These are phyloP conservation scores for Choreutis nemorana DNA, from an alignment of 2,888 invertebrate species.

Conservation along the genomic window DNA sequence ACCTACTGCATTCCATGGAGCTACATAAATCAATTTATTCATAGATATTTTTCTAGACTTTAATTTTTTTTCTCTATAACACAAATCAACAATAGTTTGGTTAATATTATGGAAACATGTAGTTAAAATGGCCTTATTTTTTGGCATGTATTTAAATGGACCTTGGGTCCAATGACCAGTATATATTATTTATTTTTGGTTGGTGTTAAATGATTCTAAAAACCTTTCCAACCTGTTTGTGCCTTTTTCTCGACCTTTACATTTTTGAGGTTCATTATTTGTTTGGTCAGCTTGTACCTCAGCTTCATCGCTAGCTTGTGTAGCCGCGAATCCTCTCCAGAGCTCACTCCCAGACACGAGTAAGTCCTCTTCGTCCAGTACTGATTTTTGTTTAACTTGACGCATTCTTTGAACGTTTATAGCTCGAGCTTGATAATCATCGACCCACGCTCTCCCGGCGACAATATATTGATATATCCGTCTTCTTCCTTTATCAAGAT, in stretches of 20 bases:
- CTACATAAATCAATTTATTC: slow-evolving; percentile 3
- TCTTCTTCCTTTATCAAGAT: slow-evolving; percentile 9
- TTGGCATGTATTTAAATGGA: too few species aligned
- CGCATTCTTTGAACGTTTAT: slow-evolving; percentile 9
- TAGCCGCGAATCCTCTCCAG: slow-evolving; percentile 3
- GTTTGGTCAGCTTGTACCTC: too few species aligned
- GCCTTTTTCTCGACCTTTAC: neutral
- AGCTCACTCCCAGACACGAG: slow-evolving; percentile 1
- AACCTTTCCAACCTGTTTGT: slow-evolving; percentile 3
- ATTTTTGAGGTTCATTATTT: neutral
- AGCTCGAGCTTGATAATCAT: slow-evolving; percentile 11
- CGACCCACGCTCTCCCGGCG: slow-evolving; percentile 11
- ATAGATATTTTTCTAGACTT: slow-evolving; percentile 1
- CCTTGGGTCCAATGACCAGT: too few species aligned
- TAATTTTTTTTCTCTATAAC: slow-evolving; percentile 3
- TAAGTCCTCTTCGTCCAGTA: slow-evolving; percentile 5
- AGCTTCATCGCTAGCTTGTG: slow-evolving; percentile 2
- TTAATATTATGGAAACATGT: too few species aligned
- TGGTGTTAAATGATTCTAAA: neutral
- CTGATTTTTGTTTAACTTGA: too few species aligned
- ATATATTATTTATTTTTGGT: slow-evolving; percentile 2
- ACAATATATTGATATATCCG: slow-evolving; percentile 9
- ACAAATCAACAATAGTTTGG: too few species aligned
- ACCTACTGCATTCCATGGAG: slow-evolving; percentile 3
- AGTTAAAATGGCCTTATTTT: too few species aligned